Conservation (phyloP, 2,797 vertebrate genomes). For the Oryzias dopingdopingensis region DNA sequence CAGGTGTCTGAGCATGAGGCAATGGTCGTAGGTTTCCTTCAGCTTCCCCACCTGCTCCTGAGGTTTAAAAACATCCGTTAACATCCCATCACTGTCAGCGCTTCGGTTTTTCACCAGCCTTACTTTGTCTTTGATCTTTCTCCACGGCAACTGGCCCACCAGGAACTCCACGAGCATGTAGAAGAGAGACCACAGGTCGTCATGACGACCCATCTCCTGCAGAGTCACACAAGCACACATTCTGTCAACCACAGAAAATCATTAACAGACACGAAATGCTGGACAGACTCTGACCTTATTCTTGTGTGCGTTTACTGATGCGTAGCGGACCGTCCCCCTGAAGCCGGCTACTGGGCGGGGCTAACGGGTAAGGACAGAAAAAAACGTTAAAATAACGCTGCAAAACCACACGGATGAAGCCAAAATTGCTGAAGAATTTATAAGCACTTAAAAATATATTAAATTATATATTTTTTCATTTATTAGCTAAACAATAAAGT, state of each 20-base stretch:
- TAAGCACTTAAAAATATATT: no score
- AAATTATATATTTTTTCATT: no score
- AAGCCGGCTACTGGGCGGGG: slow-evolving; percentile 96
- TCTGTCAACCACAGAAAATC: slow-evolving; percentile 1
- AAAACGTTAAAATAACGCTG: background rate
- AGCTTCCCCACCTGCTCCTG: slow-evolving; percentile 98
- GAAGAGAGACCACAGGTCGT: slow-evolving; percentile 98
- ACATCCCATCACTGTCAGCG: background rate
- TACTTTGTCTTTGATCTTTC: slow-evolving; percentile 99
- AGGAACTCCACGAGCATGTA: slow-evolving; percentile 99
- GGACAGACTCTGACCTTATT: slow-evolving; percentile 84
- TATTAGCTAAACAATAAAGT: no score
- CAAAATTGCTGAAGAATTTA: no score
- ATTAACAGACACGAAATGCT: background rate
- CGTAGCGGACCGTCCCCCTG: slow-evolving; percentile 95
- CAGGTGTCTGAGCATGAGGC: slow-evolving; percentile 96
- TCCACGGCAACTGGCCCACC: slow-evolving; percentile 95
- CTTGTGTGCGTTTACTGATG: slow-evolving; percentile 95
- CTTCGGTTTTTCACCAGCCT: slow-evolving; percentile 28
- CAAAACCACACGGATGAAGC: no score
- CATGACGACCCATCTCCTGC: slow-evolving; percentile 98
- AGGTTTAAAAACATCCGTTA: slow-evolving; percentile 4
- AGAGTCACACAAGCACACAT: slow-evolving; percentile 4
- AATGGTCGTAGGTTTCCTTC: slow-evolving; percentile 95
- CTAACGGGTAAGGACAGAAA: slow-evolving; percentile 64